These are phyloP conservation scores for Dicentrarchus labrax DNA, from an alignment of 2,113 vertebrate genomes.

Conservation along the genomic window DNA sequence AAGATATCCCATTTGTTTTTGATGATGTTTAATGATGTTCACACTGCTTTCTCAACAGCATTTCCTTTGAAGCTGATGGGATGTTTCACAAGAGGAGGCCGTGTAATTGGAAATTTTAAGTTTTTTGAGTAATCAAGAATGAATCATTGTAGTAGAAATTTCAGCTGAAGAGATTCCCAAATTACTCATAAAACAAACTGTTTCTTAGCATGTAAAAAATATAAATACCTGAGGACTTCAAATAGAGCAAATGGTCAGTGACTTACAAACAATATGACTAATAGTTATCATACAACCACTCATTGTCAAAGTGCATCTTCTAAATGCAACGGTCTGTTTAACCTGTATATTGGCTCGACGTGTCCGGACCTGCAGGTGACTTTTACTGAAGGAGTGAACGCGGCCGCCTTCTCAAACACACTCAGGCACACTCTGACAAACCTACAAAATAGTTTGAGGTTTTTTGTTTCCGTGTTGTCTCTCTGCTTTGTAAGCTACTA, in stretches of 20 bases:
- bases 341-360: conserved; percentile 34
- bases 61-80: neutral
- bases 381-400: conserved; percentile 22
- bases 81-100: neutral
- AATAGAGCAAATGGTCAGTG: neutral
- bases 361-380: conserved; percentile 54
- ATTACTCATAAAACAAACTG: neutral
- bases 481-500: neutral
- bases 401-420: neutral
- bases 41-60: neutral
- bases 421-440: neutral
- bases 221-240: conserved; percentile 7
- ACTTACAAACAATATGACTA: neutral
- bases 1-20: neutral
- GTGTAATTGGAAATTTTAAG: neutral
- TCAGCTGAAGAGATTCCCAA: neutral
- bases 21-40: neutral
- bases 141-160: neutral
- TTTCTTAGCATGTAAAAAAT: neutral
- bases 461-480: neutral
- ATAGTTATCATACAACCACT: neutral
- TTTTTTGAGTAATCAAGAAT: too few relatives aligned
- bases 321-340: conserved; percentile 22
- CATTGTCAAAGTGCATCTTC: conserved; percentile 28
- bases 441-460: neutral